phyloP scores from a whole-genome alignment of 2,113 vertebrate species.

The Coptodon rendalli region DNA sequence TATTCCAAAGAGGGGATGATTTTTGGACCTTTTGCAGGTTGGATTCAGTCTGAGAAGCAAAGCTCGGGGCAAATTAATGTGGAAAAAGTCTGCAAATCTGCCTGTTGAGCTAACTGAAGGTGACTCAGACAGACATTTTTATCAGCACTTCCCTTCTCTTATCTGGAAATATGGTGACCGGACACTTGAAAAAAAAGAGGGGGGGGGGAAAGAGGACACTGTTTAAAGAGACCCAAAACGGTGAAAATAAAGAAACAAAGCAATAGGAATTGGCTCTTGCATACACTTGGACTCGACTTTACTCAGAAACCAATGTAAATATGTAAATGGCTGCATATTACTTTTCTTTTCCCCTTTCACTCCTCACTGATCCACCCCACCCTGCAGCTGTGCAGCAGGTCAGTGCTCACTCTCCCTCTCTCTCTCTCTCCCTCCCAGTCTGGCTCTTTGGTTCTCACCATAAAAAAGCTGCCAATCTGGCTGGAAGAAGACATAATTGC shows the following conservation, averaged over 20 bases:
- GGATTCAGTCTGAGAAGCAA: neutral
- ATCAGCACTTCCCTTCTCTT: neutral
- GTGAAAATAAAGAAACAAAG: neutral
- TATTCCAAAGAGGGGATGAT: neutral
- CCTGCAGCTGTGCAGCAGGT: constrained; percentile 59
- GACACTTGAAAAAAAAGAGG: neutral
- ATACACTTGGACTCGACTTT: neutral
- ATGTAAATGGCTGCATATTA: constrained; percentile 11
- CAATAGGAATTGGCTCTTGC: neutral
- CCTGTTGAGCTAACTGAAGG: neutral
- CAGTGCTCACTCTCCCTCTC: constrained; percentile 1
- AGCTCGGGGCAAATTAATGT: neutral
- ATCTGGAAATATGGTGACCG: neutral
- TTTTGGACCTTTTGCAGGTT: neutral
- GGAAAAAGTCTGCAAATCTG: neutral
- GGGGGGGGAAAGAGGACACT: rapidly evolving
- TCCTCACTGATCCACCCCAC: constrained; percentile 25
- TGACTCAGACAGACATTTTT: neutral
- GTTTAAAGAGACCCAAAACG: neutral
- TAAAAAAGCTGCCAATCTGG: constrained; percentile 34
- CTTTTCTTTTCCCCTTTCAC: neutral
- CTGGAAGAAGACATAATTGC: constrained; percentile 52
- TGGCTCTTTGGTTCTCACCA: constrained; percentile 27
- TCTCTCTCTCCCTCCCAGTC: neutral
- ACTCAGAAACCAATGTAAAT: neutral